Evolutionary conservation across 1,140 invertebrate species (phyloP).

Genomic region (Trigoniulus corallinus): DNA sequence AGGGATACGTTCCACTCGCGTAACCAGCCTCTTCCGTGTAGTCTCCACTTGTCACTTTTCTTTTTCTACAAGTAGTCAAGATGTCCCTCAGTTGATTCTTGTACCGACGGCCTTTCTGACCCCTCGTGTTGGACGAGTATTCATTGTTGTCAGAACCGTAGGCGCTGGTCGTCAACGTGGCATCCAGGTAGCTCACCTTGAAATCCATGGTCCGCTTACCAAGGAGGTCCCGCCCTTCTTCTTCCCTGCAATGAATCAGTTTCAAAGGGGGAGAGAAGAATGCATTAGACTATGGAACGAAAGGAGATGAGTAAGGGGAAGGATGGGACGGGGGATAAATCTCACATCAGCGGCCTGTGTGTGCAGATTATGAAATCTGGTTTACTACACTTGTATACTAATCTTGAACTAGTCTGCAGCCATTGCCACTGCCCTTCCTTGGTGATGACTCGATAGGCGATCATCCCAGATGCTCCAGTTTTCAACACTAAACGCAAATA

Average conservation of each 20-base stretch:
- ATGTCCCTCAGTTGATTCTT: constrained; percentile 86
- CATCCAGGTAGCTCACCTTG: constrained; percentile 92
- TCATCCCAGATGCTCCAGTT: constrained; percentile 94
- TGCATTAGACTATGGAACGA: no score
- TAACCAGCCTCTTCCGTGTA: constrained; percentile 36
- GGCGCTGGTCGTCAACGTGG: constrained; percentile 60
- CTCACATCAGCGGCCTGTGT: constrained; percentile 91
- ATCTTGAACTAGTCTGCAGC: constrained; percentile 89
- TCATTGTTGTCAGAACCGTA: constrained; percentile 58
- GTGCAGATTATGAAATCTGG: constrained; percentile 97
- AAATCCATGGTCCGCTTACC: constrained; percentile 97
- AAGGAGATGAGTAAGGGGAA: no score
- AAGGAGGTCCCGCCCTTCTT: constrained; percentile 88
- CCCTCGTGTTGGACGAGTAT: constrained; percentile 7
- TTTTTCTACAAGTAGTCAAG: constrained; percentile 75
- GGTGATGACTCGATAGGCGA: constrained; percentile 88
- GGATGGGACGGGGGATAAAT: no score
- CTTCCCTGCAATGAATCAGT: constrained; percentile 62
- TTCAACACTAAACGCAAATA: constrained; percentile 66
- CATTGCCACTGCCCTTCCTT: constrained; percentile 93
- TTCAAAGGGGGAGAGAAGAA: no score
- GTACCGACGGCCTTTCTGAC: constrained; percentile 54
- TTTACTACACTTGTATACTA: constrained; percentile 98
- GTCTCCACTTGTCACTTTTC: constrained; percentile 41
- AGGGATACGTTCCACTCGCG: constrained; percentile 54